Conservation (phyloP, 2,113 vertebrate genomes). For the Mobula hypostoma region DNA sequence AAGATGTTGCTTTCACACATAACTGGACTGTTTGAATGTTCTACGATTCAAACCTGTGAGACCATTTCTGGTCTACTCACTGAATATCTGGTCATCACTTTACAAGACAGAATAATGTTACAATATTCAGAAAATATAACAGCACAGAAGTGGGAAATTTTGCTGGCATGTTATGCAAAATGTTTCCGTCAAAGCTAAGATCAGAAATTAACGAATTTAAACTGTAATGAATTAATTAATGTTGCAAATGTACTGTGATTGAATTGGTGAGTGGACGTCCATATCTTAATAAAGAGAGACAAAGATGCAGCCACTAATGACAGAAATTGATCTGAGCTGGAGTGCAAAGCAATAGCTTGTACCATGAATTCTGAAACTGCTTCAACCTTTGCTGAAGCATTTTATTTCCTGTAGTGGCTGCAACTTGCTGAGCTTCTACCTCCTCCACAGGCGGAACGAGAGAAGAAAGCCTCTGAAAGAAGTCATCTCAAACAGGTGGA, state of each 20-base stretch:
- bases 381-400: neutral
- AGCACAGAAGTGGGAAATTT: neutral
- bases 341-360: too few species aligned
- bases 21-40: too few species aligned
- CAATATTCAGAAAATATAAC: too few species aligned
- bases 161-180: neutral
- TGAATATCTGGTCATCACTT: too few species aligned
- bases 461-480: neutral
- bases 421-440: neutral
- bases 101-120: too few species aligned
- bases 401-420: neutral
- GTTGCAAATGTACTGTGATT: neutral
- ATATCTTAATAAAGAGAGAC: neutral
- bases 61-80: too few species aligned
- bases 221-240: neutral
- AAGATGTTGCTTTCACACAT: too few species aligned
- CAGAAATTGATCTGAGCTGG: neutral
- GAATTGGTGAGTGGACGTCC: neutral
- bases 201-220: neutral
- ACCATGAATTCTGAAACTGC: too few species aligned
- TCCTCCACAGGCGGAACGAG: neutral
- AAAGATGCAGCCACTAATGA: neutral
- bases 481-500: neutral
- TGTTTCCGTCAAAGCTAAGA: neutral
- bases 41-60: too few species aligned